Percentiles rank a stretch among this genome's conserved stretches.
phyloP scores from a whole-genome alignment of 2,888 invertebrate species.

The Conistra vaccinii region DNA sequence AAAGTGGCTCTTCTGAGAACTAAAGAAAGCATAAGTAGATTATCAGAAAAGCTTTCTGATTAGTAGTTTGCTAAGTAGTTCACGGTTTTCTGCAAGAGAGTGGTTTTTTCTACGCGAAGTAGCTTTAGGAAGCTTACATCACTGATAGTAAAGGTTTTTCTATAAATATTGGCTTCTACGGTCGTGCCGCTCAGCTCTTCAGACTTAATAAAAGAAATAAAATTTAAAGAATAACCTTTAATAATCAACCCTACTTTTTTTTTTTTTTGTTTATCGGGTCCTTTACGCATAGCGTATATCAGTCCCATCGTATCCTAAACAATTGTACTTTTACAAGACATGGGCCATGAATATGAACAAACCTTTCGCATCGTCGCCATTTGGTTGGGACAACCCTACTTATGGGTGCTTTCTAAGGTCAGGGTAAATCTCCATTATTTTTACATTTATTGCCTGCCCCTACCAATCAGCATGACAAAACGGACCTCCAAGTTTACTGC shows the following conservation, averaged over 20 bases:
- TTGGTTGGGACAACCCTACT: background rate
- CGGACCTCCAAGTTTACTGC: background rate
- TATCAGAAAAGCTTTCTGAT: conserved; percentile 33
- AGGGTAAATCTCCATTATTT: background rate
- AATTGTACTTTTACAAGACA: too few relatives aligned
- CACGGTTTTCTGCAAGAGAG: background rate
- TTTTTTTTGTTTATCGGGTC: too few relatives aligned
- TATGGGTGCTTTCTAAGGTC: background rate
- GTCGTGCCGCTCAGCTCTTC: background rate
- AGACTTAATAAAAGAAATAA: background rate
- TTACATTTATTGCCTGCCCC: background rate
- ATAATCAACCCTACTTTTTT: background rate
- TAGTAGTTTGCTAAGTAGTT: conserved; percentile 32
- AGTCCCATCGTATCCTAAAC: too few relatives aligned
- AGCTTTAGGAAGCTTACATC: conserved; percentile 1
- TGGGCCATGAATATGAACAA: too few relatives aligned
- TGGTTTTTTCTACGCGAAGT: background rate
- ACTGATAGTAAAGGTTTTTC: background rate
- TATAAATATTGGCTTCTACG: background rate
- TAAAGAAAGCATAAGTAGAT: conserved; percentile 20
- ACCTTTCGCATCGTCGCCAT: too few relatives aligned
- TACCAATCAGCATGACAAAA: background rate
- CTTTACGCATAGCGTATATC: too few relatives aligned
- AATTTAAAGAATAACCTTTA: background rate
- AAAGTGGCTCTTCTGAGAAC: conserved; percentile 22